phyloP scores from a whole-genome alignment of 2,797 vertebrate species.

The Linurgus olivaceus region DNA sequence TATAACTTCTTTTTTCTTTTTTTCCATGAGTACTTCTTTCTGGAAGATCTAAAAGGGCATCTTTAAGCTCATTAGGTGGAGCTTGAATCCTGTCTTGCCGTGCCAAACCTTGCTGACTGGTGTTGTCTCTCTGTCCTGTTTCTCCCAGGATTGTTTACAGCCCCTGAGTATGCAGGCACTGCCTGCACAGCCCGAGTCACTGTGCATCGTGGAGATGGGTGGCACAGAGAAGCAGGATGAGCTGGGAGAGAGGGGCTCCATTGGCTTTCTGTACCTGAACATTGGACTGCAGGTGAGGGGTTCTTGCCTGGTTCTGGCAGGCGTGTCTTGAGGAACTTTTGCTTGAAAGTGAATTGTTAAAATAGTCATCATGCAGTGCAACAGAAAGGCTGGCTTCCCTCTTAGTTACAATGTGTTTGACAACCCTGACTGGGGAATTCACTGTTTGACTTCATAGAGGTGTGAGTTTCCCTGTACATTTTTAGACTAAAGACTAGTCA shows the following conservation, averaged over 20 bases:
- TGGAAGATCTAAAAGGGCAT: background rate
- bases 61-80: background rate
- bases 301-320: background rate
- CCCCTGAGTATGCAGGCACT: conserved; percentile 98
- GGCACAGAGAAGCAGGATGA: conserved; percentile 97
- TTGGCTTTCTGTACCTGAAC: conserved; percentile 97
- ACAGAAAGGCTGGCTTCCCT: background rate
- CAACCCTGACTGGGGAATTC: background rate
- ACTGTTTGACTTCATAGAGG: background rate
- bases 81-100: background rate
- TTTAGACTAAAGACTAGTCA: background rate
- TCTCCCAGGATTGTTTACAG: conserved; percentile 89
- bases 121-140: background rate
- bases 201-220: conserved; percentile 99
- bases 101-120: background rate
- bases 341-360: background rate
- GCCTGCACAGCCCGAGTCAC: conserved; percentile 93
- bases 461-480: background rate
- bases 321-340: accelerated
- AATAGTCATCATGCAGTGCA: accelerated
- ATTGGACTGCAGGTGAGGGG: conserved; percentile 94
- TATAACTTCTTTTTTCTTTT: background rate
- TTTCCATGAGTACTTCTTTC: background rate
- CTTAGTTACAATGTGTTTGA: background rate
- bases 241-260: conserved; percentile 92